Base-by-base conservation (phyloP, 1,140 invertebrate species). In the Pachyrhynchus sulphureomaculatus region DNA sequence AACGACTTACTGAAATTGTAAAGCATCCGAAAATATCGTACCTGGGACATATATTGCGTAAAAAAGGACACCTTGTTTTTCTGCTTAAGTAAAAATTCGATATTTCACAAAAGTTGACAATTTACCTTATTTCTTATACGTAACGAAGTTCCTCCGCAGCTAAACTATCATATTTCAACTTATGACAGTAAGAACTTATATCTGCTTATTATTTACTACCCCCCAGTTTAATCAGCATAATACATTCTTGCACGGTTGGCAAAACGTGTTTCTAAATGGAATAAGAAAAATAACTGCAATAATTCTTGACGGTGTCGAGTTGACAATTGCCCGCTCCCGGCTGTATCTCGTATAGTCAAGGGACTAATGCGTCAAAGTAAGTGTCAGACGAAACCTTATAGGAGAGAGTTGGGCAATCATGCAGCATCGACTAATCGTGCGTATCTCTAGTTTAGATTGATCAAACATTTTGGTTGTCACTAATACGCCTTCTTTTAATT, bases 251-350 rank as follows among this genome's bases (percentile, higher is more conserved):
- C 45, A 58, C 58, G 61, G 51, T 29, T 53, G 9, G 32, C 18
- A 37, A 47, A 66, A 66, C 65, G 60, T 59, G 65, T 62, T 59
- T 62, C 61, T 54, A 68, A 69, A 68, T 61, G 66, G 66, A 67
- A 68, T 68, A 69, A 69, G 68, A 69, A 69, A 69, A 69, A 69
- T 69, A 65, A 60, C 63, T 41, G 66, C 55, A 61, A 69, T 69
- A 69, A 69, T 59, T 69, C 63, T 45, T 63, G 66, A 62, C 60
- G 68, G 68, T 69, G 68, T 68, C 61, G 68, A 68, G 68, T 69
- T 69, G 68, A 69, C 68, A 69, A 69, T 69, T 68, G 68, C 64
- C 52, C 64, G 59, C 55, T 66, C 68, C 61, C 63, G 58, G 36
- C 55, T 56, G 57, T 64, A 67, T 64, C 65, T 62, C 44, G 37